A percentile compares a stretch with the other conserved stretches of the same genome.
Evolutionary conservation across 1,140 invertebrate species (phyloP).

Genomic region (Drosophila ficusphila): DNA sequence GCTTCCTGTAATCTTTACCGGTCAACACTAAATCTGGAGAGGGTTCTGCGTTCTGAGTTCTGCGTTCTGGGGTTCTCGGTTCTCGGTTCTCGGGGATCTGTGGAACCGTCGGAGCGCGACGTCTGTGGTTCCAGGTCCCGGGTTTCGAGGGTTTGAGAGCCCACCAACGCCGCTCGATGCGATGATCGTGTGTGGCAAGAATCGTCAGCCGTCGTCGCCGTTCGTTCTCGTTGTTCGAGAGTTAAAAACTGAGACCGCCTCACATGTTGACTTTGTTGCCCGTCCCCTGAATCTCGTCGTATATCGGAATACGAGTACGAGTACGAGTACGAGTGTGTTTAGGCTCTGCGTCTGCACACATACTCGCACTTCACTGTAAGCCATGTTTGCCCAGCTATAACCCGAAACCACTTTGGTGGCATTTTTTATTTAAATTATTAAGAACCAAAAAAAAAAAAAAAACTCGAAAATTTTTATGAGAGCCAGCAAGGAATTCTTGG

Average conservation of each 20-base stretch:
- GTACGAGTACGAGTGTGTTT: slow-evolving; percentile 54
- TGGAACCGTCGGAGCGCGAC: slow-evolving; percentile 25
- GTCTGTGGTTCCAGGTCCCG: slow-evolving; percentile 37
- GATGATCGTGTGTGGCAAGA: slow-evolving; percentile 73
- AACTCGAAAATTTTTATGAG: slow-evolving; percentile 31
- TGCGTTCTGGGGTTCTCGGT: slow-evolving; percentile 15
- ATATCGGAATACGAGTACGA: slow-evolving; percentile 8
- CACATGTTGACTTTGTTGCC: slow-evolving; percentile 51
- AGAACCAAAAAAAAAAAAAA: slow-evolving; percentile 56
- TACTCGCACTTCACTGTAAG: slow-evolving; percentile 39
- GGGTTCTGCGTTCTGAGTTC: no score
- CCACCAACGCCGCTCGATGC: slow-evolving; percentile 76
- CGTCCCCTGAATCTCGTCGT: slow-evolving; percentile 20
- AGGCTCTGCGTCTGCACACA: slow-evolving; percentile 67
- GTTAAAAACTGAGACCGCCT: slow-evolving; percentile 58
- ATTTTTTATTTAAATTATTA: slow-evolving; percentile 80
- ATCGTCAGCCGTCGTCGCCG: slow-evolving; percentile 42
- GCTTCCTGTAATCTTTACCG: slow-evolving; percentile 20
- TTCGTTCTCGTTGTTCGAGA: slow-evolving; percentile 33
- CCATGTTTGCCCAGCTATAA: slow-evolving; percentile 51
- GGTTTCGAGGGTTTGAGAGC: slow-evolving; percentile 32
- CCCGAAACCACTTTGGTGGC: slow-evolving; percentile 72
- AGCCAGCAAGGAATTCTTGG: slow-evolving; percentile 8
- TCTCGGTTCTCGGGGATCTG: slow-evolving; percentile 20
- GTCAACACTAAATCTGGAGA: slow-evolving; percentile 6